Conservation (phyloP, 2,113 vertebrate species). For the Chlorodrepanis virens region DNA sequence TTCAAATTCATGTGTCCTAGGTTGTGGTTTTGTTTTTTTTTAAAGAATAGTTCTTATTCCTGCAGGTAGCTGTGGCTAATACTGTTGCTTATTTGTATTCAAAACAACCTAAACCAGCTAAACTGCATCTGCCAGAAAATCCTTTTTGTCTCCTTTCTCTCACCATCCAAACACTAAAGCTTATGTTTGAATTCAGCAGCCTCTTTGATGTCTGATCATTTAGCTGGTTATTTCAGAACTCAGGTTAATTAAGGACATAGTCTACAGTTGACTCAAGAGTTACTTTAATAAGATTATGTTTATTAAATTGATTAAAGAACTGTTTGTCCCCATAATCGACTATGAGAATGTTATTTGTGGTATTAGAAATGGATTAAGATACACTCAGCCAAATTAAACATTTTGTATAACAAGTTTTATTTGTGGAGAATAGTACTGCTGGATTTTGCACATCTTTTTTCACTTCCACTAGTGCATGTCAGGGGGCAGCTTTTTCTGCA, state of each 20-base stretch:
- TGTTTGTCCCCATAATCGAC: slow-evolving; percentile 14
- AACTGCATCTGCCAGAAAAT: background rate
- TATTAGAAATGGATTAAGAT: slow-evolving; percentile 52
- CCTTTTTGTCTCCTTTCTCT: background rate
- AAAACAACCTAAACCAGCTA: background rate
- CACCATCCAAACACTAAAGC: background rate
- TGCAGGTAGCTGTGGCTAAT: background rate
- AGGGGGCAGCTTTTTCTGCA: background rate
- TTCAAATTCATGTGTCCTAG: background rate
- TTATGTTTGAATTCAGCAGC: slow-evolving; percentile 4
- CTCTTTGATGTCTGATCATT: slow-evolving; percentile 17
- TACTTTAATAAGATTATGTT: slow-evolving; percentile 52
- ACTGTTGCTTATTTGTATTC: background rate
- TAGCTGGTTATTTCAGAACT: slow-evolving; percentile 8
- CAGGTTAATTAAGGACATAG: slow-evolving; percentile 51
- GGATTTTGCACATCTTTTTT: background rate
- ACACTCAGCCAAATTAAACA: background rate
- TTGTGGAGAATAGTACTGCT: background rate
- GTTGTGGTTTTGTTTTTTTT: accelerated
- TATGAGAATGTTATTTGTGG: slow-evolving; percentile 20
- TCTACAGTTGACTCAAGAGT: slow-evolving; percentile 13
- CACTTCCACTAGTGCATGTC: background rate
- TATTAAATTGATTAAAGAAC: slow-evolving; percentile 57
- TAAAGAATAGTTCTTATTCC: background rate
- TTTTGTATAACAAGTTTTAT: background rate